These are phyloP conservation scores for Mercenaria mercenaria DNA, from an alignment of 1,140 invertebrate species.

Conservation along the genomic window DNA sequence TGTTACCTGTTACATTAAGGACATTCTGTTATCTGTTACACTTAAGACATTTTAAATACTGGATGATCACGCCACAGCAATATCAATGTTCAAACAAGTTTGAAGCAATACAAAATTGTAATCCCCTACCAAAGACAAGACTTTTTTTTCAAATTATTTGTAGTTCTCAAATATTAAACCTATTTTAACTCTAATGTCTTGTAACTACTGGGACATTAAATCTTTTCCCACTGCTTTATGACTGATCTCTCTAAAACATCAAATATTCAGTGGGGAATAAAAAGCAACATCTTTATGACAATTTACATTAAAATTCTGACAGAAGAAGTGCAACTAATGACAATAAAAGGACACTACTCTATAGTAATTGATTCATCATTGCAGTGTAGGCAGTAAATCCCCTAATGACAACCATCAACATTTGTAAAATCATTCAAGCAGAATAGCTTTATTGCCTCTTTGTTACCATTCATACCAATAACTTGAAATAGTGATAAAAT, in stretches of 20 bases:
- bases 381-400: not conserved
- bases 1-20: too few relatives aligned
- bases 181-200: not conserved
- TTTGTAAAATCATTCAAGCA: conserved; percentile 3
- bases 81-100: too few relatives aligned
- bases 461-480: not conserved
- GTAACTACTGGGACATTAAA: not conserved
- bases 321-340: not conserved
- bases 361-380: not conserved
- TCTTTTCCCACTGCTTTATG: not conserved
- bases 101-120: too few relatives aligned
- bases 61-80: too few relatives aligned
- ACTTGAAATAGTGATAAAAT: not conserved
- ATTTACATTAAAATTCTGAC: conserved; percentile 1
- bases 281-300: not conserved
- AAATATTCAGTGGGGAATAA: conserved; percentile 1
- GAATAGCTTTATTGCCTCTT: not conserved
- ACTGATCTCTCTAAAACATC: not conserved
- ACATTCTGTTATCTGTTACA: too few relatives aligned
- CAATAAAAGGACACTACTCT: not conserved
- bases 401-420: not conserved
- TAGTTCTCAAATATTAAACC: too few relatives aligned
- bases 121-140: too few relatives aligned
- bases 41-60: too few relatives aligned
- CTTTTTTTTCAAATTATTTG: too few relatives aligned